These are phyloP conservation scores for Calcarius lapponicus DNA, from an alignment of 2,797 vertebrate species.

Conservation along the genomic window DNA sequence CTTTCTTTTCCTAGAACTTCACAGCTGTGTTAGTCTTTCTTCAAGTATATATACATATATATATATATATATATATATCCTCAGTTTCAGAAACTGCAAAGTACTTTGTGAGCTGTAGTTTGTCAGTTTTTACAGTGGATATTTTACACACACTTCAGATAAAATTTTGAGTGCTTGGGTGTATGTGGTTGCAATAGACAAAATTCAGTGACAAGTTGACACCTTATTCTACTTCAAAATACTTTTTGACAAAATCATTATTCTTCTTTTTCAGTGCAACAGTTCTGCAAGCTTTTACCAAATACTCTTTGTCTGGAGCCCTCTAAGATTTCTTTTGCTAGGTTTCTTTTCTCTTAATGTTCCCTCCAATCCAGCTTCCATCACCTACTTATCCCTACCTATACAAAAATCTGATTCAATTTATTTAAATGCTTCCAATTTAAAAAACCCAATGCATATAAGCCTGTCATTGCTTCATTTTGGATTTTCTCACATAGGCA, in stretches of 20 bases:
- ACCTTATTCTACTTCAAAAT: not conserved
- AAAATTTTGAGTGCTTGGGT: not conserved
- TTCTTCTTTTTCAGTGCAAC: not conserved
- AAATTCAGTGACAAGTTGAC: not conserved
- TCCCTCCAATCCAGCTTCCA: not conserved
- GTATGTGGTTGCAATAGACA: not conserved
- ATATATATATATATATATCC: not conserved
- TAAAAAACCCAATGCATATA: fast-evolving
- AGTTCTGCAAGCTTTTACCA: not conserved
- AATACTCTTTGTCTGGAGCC: not conserved
- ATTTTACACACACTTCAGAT: not conserved
- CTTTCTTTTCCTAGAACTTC: not conserved
- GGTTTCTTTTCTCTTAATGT: not conserved
- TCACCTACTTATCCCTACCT: not conserved
- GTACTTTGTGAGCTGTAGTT: not conserved
- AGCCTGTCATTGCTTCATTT: not conserved
- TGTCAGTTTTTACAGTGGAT: not conserved
- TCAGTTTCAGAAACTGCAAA: not conserved
- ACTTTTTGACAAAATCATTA: not conserved
- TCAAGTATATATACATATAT: not conserved
- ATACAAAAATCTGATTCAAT: not conserved
- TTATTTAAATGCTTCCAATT: not conserved
- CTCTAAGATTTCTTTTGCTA: not conserved
- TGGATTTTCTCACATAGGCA: not conserved
- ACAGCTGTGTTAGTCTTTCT: not conserved